Evolutionary conservation across 2,888 invertebrate species (phyloP).

Genomic region (Diogma glabrata): DNA sequence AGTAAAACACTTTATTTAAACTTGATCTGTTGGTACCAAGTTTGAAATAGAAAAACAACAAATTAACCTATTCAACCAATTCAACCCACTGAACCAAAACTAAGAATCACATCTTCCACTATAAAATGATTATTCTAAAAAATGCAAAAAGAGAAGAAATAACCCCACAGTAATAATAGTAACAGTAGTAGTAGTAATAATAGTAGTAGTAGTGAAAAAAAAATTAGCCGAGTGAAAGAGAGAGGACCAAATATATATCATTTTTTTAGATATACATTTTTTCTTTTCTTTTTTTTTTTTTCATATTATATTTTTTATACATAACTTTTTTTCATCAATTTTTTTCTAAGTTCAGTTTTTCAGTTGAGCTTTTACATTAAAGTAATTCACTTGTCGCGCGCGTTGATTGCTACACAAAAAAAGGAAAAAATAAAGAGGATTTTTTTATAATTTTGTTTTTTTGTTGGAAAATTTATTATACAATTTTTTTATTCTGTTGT

Average conservation of each 20-base stretch:
- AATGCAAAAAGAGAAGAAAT: too few species aligned
- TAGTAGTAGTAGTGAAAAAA: constrained; percentile 9
- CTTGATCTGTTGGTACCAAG: too few species aligned
- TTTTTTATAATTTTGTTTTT: neutral
- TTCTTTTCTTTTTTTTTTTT: neutral
- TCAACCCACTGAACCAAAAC: too few species aligned
- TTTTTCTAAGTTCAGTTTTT: constrained; percentile 9
- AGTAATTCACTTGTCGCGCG: constrained; percentile 10
- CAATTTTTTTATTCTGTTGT: constrained; percentile 5
- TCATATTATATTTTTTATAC: too few species aligned
- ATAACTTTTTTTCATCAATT: too few species aligned
- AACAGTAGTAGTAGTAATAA: constrained; percentile 8
- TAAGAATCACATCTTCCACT: too few species aligned
- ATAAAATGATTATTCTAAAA: too few species aligned
- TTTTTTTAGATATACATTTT: constrained; percentile 4
- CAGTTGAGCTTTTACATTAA: constrained; percentile 10
- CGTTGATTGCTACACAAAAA: constrained; percentile 7
- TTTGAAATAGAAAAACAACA: too few species aligned
- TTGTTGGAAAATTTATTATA: too few species aligned
- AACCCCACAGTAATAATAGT: constrained; percentile 5
- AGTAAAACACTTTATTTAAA: too few species aligned
- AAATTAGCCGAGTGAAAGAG: constrained; percentile 7
- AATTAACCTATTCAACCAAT: too few species aligned
- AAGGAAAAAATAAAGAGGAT: neutral
- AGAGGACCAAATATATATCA: constrained; percentile 7